Percentiles rank a stretch among this genome's conserved stretches.
These are phyloP conservation scores for Heteractis magnifica DNA, from an alignment of 92 coral and sea anemone genomes.

Conservation along the genomic window DNA sequence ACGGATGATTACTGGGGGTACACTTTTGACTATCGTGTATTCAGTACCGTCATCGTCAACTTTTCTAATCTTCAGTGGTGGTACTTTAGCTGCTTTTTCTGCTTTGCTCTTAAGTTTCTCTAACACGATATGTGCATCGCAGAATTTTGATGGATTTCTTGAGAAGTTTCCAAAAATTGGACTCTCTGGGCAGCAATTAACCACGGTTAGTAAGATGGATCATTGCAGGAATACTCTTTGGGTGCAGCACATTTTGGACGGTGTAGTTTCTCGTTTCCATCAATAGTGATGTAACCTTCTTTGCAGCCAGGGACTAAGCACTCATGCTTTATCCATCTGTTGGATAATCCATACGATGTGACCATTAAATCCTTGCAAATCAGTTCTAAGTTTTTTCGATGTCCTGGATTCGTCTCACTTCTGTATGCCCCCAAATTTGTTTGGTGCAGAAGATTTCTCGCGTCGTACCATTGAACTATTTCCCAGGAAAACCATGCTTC, in stretches of 20 bases:
- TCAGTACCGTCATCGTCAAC: not conserved
- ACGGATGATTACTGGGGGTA: not conserved
- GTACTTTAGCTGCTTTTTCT: not conserved
- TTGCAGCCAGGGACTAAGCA: conserved; percentile 7
- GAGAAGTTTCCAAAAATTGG: conserved; percentile 3
- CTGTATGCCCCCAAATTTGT: not conserved
- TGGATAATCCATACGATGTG: not conserved
- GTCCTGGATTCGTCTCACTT: not conserved
- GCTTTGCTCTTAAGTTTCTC: not conserved
- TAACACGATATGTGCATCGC: not conserved
- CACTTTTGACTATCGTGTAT: conserved; percentile 1
- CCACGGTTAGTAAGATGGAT: not conserved
- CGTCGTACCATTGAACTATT: conserved; percentile 3
- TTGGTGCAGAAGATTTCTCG: not conserved
- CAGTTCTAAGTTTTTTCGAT: not conserved
- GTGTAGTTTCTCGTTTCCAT: conserved; percentile 16
- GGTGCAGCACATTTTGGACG: conserved; percentile 13
- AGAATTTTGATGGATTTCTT: conserved; percentile 9
- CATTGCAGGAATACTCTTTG: conserved; percentile 4
- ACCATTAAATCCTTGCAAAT: conserved; percentile 4
- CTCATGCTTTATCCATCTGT: conserved; percentile 13
- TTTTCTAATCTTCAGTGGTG: not conserved
- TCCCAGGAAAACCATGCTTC: not conserved
- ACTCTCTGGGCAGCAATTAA: conserved; percentile 20
- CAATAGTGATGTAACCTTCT: conserved; percentile 12